Evolutionary conservation across 1,140 invertebrate genomes (phyloP), one percentile per base, ranked within the genome.

Genomic region (Diorhabda carinulata): DNA sequence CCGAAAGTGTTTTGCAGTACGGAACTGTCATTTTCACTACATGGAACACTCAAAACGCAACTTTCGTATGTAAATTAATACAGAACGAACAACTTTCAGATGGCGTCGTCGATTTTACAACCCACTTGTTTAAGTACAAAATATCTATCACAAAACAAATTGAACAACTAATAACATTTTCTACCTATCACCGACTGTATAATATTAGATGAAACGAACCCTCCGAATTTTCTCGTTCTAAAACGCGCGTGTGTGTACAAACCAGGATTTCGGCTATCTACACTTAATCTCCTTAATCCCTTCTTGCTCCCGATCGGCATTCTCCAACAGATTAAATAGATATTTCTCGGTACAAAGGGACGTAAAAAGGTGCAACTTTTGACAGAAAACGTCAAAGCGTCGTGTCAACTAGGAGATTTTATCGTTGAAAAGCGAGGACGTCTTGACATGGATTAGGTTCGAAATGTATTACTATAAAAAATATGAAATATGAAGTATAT

Each of bases 221-320:
- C 25, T 25, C 25, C 25, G 25, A 25, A 25, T 25, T 25, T 25
- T 25, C 25, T 25, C 25, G 25, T 25, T 25, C 25, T 25, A 25
- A 25, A 25, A 25, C 25, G 25, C 25, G 25, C 25, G 25, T 52
- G 47, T 52, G 47, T 52, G 47, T 52, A 52, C 47, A 52, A 52
- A 52, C 47, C 47, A 52, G n/a, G 47, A 52, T 52, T 52, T 52
- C 47, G 47, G 47, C 47, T 52, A 52, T 52, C 47, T 52, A 52
- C 47, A 52, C 47, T 52, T 25, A 52, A 52, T 52, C 47, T n/a
- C 47, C n/a, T 4, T 6, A 52, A 52, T 52, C 47, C 47, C 47
- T 52, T 52, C n/a, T 52, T 52, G 47, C 47, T 52, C 47, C 47
- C 47, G 47, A 52, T 52, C 47, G 47, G 47, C 47, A 52, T 52